Base-by-base conservation (phyloP, 2,888 invertebrate species). In the Lordiphosa andalusiaca region DNA sequence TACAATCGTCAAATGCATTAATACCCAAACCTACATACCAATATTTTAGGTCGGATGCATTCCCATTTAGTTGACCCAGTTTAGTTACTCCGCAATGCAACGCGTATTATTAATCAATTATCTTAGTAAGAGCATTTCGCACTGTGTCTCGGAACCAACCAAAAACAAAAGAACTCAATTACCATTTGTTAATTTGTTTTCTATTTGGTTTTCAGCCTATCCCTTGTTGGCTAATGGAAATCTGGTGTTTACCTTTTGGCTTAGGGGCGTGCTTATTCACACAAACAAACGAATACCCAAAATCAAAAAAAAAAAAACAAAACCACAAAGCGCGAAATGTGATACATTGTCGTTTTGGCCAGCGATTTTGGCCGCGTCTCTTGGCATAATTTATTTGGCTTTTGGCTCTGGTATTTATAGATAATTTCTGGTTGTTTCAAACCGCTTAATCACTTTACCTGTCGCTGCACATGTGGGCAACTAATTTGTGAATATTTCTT, bases 371-470 rank as follows among this genome's bases (percentile, higher is more conserved):
- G 30, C 48, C 39, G 16, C 44, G 51, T 37, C 39, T 10, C 63
- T 56, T 63, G 57, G 67, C 78, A 76, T 76, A 76, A 81, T 70
- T 80, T 72, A 76, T 76, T 65, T 54, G 56, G 47, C 61, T 49
- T 44, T 66, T 40, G 16, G 30, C 38, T 57, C 37, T 56, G 51
- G 57, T 60, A 71, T 82, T 84, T 71, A 67, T 67, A 81, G 77
- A 66, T 70, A 81, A 81, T 83, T 80, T 69, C 67, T 42, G 67
- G 49, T 35, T 71, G 25, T 50, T 37, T 39, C 39, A 56, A 40
- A 54, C 44, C 63, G 73, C 76, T 75, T 80, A 76, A 76, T 76
- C 84, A 76, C 64, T 62, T 60, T 53, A 69, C 80, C 75, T 80
- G 80, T 72, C 80, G 10, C 30, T 10, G 42, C 21, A 54, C n/a